Evolutionary conservation across 2,888 invertebrate genomes (phyloP), one percentile per base, ranked within the genome.

Genomic region (Falcaria lacertinaria): DNA sequence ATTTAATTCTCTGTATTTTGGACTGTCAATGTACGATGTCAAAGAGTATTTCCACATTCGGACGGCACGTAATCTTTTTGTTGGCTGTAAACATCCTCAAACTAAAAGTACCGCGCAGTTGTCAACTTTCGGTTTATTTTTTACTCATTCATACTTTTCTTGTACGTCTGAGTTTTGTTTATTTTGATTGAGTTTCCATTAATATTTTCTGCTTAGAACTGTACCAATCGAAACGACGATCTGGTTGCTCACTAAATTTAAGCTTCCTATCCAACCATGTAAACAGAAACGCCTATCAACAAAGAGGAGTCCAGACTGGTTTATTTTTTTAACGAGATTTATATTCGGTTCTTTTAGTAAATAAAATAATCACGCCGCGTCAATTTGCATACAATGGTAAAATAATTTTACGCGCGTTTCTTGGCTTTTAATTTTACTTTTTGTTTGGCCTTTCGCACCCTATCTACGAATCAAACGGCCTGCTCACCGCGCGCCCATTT

Each of bases 401-500:
- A 88, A 89, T 89, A 89, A 89, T 89, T 89, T 89, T 89, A 89
- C 89, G 89, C 89, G 89, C 84, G 87, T 88, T 87, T 86, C 84
- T 83, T 80, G 81, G 85, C 83, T 86, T 74, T 89, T 87, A 85
- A 86, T 86, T 88, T 76, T 87, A 82, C 84, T 87, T 89, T 89
- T 89, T 88, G 84, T 88, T 83, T 78, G 78, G 77, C 74, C 80
- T 86, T 84, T 80, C 76, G 80, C 77, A 78, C 75, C 83, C 83
- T 89, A 88, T 89, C 88, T 88, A 89, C 84, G 87, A 85, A 88
- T 88, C 89, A 84, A 85, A 80, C 77, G 64, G 74, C 69, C 79
- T 74, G 78, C 68, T 74, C 69, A 70, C 60, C 73, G 70, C 71
- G 71, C 68, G 69, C 60, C 76, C 74, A 69, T 84, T 85, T 82